A percentile compares a stretch with the other conserved stretches of the same genome.
These are phyloP conservation scores for Calephelis perditalis DNA, from an alignment of 2,888 invertebrate genomes.

Conservation along the genomic window DNA sequence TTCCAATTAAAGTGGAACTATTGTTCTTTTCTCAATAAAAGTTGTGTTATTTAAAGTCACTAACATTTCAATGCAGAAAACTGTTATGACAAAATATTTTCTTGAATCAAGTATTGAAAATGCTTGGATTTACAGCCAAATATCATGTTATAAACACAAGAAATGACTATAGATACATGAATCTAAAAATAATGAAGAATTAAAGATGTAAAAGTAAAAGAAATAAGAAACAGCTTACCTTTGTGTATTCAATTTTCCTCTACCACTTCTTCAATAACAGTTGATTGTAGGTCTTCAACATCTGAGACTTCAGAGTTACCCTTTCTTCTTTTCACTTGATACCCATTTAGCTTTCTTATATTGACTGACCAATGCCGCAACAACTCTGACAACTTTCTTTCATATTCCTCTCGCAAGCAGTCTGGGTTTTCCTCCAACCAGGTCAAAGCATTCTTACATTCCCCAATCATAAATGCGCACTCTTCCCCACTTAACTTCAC, in stretches of 20 bases:
- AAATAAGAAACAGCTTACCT: constrained; percentile 10
- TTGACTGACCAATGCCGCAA: constrained; percentile 45
- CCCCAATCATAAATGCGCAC: constrained; percentile 38
- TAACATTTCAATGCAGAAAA: too few species aligned
- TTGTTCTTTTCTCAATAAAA: too few species aligned
- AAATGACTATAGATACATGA: too few species aligned
- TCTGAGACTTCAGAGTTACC: constrained; percentile 34
- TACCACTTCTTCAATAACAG: constrained; percentile 32
- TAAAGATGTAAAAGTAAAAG: too few species aligned
- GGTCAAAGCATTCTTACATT: constrained; percentile 42
- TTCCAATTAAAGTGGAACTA: too few species aligned
- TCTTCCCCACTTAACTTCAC: constrained; percentile 40
- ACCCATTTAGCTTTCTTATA: constrained; percentile 39
- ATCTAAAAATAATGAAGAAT: too few species aligned
- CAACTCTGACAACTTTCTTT: constrained; percentile 48
- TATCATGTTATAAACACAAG: too few species aligned
- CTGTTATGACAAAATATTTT: too few species aligned
- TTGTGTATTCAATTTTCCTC: constrained; percentile 3
- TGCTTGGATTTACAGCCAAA: too few species aligned
- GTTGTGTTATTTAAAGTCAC: too few species aligned
- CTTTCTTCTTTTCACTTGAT: constrained; percentile 41
- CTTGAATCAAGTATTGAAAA: too few species aligned
- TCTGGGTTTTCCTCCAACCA: constrained; percentile 52
- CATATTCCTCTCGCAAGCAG: constrained; percentile 49
- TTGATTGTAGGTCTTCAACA: constrained; percentile 20